These are phyloP conservation scores for Rattus rattus DNA, from an alignment of 2,113 vertebrate genomes.

Conservation along the genomic window DNA sequence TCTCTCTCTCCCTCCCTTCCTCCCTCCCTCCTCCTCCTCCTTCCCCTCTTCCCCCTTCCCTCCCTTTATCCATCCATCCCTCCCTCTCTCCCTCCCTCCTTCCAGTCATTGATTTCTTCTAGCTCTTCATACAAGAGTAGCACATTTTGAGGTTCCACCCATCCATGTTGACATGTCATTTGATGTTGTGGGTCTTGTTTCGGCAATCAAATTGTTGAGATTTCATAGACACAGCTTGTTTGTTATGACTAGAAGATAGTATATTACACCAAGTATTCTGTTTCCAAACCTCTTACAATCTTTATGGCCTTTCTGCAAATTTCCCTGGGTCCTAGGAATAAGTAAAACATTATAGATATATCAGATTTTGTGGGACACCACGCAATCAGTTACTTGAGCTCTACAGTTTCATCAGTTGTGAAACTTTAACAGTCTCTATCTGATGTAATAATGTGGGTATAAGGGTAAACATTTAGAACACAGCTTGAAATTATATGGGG, in stretches of 20 bases:
- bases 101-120: background rate
- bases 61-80: background rate
- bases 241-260: background rate
- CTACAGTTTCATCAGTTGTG: background rate
- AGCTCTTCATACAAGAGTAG: background rate
- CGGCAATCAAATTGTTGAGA: background rate
- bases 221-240: background rate
- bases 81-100: background rate
- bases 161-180: background rate
- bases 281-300: background rate
- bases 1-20: too few relatives aligned
- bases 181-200: background rate
- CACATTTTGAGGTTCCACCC: background rate
- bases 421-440: background rate
- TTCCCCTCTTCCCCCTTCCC: too few relatives aligned
- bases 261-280: background rate
- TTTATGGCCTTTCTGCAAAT: background rate
- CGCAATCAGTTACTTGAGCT: background rate
- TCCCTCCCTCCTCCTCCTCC: background rate
- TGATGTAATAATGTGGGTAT: background rate
- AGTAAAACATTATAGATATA: background rate
- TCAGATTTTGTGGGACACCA: background rate
- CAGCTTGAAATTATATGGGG: background rate
- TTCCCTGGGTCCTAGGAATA: background rate
- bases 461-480: background rate